Base-by-base conservation (phyloP, 1,140 invertebrate species). In the Octopus bimaculoides region DNA sequence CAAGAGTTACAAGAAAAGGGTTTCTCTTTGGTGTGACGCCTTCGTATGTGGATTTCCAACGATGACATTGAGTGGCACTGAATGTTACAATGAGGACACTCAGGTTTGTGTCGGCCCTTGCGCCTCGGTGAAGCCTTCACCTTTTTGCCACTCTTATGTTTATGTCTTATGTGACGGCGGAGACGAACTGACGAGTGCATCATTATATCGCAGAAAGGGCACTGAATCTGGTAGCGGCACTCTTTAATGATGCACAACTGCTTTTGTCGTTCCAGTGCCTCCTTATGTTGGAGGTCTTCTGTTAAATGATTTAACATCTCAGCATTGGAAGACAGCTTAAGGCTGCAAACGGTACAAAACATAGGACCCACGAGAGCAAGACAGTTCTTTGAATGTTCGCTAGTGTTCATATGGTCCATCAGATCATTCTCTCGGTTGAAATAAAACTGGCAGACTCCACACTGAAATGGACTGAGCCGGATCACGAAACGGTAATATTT, bases 391-490 rank as follows among this genome's bases (percentile, higher is more conserved):
- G 86, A 84, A 81, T 97, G 95, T 14, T 91, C 89, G 0, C 90
- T 84, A 7, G 94, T 94, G 52, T 91, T 90, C 93, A 95, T 95
- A 86, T 97, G 95, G 12, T 91, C 89, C 85, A 94, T 89, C 85
- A 96, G 95, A 75, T 93, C 91, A 41, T 92, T 90, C 52, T 94
- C 91, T 76, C 93, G 93, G 87, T 96, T 96, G 83, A 94, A 95
- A 89, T 95, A 97, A 89, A 95, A 97, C 74, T 93, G 93, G 89
- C 96, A 97, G 2, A 94, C 91, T 41, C 92, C 92, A 86, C 95
- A 97, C 87, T 96, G 95, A 86, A 94, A 97, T 0, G 95, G 95
- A 79, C 94, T 94, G 83, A 96, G 93, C 56, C 93, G 91, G 3
- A 96, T 93, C 83, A 96, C 93, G 81, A 93, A 93, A 78, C 91